Base-by-base conservation (phyloP, 2,113 vertebrate genomes). In the Pomatostomus ruficeps region DNA sequence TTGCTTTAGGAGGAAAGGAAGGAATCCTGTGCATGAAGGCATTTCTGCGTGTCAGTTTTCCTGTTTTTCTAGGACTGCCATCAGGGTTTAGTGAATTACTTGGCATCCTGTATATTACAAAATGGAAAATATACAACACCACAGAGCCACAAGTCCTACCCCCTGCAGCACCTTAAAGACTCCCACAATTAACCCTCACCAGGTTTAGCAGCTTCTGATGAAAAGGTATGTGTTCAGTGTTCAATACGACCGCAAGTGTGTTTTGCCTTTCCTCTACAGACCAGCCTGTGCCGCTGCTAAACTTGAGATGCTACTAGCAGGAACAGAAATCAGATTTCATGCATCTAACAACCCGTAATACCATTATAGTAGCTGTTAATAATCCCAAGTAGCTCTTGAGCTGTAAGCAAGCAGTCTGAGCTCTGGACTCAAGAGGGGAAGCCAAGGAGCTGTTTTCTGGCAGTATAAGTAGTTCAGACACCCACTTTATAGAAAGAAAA, bases 311-410 rank as follows among this genome's bases (percentile, higher is more conserved):
- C 35, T 28, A 29, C 54, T 63, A 73, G 38, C 28, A 70, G 71
- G 74, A 91, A 36, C 45, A 79, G 90, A 95, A 92, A 91, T 82
- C 62, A 54, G 73, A 85, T 78, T 91, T 87, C 77, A 65, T 54
- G 42, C 36, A 18, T 70, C 58, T 85, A 66, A 85, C 62, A 89
- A 66, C 62, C 77, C 2, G 0, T 85, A 76, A 79, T 54, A 45
- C 71, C 55, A 49, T 73, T 58, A 86, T 3, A 66, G 59, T 55
- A 57, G 71, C 42, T 70, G 59, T 57, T 88, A 75, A 66, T 46
- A 58, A 77, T 9, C 75, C 51, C n/a, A 29, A 93, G 85, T 26
- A 86, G 72, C 55, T 74, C 61, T 51, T 45, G 52, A 73, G 82
- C 88, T 76, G 33, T 42, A 59, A 76, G 63, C 36, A 36, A 80